phyloP scores from a whole-genome alignment of 2,797 vertebrate genomes.

The Gorsachius magnificus region DNA sequence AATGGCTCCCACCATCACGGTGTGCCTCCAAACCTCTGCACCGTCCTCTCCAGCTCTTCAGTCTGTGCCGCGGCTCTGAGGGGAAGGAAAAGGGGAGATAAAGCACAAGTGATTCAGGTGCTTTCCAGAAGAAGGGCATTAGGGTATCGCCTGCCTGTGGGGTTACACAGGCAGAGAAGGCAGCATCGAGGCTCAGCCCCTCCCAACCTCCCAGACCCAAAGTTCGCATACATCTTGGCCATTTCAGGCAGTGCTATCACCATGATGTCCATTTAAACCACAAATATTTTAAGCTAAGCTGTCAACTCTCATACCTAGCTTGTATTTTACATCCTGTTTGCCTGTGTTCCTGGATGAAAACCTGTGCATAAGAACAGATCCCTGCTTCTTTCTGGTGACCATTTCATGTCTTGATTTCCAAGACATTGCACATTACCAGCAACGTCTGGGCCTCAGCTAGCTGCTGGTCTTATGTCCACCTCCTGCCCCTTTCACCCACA shows the following conservation, averaged over 20 bases:
- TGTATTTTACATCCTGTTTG: background rate
- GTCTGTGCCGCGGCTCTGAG: background rate
- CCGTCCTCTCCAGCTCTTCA: background rate
- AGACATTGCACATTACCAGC: background rate
- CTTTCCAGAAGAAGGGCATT: background rate
- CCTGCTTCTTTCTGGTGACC: background rate
- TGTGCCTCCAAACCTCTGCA: background rate
- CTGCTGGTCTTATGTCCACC: background rate
- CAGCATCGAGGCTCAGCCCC: background rate
- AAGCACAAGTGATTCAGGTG: background rate
- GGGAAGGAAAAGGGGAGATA: background rate
- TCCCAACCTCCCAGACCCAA: background rate
- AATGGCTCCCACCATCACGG: slow-evolving; percentile 74
- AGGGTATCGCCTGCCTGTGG: background rate
- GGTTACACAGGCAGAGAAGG: background rate
- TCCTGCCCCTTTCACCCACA: background rate
- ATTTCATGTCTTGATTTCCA: background rate
- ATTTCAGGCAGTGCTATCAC: background rate
- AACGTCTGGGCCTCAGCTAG: background rate
- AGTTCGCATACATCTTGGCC: background rate
- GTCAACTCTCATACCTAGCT: background rate
- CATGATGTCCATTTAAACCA: background rate
- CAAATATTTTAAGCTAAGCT: background rate
- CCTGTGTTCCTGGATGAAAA: background rate
- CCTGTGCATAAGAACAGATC: background rate